Base-by-base conservation (phyloP, 2,888 invertebrate species). In the Monochamus alternatus region DNA sequence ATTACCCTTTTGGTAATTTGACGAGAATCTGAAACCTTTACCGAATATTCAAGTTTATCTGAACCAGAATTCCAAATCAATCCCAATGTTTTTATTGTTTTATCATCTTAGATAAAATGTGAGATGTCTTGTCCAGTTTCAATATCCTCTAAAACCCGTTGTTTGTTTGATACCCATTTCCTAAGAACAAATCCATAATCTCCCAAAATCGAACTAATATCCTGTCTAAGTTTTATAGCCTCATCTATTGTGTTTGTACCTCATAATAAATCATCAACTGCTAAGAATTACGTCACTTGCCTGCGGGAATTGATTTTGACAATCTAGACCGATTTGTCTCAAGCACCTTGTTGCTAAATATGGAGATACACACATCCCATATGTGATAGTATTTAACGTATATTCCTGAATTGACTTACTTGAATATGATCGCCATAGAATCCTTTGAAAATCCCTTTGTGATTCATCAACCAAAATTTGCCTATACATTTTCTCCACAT, bases 401-500 rank as follows among this genome's bases (percentile, higher is more conserved):
- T 55, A 55, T 38, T 38, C 38, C 38, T 38, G 38, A 38, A 38
- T 38, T 38, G 38, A 38, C 22, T 44, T 10, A 22, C 43, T 22
- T 44, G 63, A 2, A 9, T 64, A 10, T 44, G n/a, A 9, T 7
- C 44, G 63, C 63, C 44, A 64, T 22, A 64, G n/a, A 44, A 64
- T 64, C n/a, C 44, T 5, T 22, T 64, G 63, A 8, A 43, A 64
- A 30, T 64, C 44, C 3, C 63, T n/a, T 14, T 64, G 44, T 10
- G 43, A 3, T 14, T 64, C 22, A 8, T 44, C 22, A n/a, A 64
- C 14, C 8, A 31, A 3, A 64, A 64, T 43, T 9, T 64, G 63
- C 14, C 63, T 43, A 12, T 64, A 64, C 63, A 64, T 64, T 44
- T 64, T 64, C 5, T 43, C 63, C 9, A 64, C 43, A 14, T 64